Conservation (phyloP, 92 coral and sea anemone species). For the Porites lobata region DNA sequence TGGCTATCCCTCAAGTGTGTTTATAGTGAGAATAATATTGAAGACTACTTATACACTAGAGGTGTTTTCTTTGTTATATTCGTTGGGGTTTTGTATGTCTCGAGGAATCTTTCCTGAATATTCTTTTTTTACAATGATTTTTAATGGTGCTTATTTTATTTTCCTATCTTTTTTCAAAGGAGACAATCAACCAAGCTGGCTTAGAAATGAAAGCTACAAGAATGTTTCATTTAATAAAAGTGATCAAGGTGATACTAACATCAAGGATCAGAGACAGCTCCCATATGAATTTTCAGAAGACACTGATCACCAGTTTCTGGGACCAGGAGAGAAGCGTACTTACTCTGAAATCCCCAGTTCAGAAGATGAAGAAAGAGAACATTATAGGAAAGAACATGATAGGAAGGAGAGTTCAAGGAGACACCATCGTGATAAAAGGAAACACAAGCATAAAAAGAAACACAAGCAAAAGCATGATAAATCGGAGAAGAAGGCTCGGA, state of each 20-base stretch:
- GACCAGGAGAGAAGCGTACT: slow-evolving; percentile 11
- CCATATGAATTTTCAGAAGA: background rate
- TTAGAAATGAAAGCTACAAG: slow-evolving; percentile 53
- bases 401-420: slow-evolving; percentile 36
- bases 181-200: slow-evolving; percentile 33
- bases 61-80: too few relatives aligned
- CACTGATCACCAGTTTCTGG: background rate
- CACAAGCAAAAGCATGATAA: slow-evolving; percentile 37
- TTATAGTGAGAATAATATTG: too few relatives aligned
- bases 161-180: slow-evolving; percentile 6
- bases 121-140: too few relatives aligned
- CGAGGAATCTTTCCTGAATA: background rate
- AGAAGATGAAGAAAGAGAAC: slow-evolving; percentile 53
- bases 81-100: too few relatives aligned
- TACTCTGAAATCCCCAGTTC: slow-evolving; percentile 23
- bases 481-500: slow-evolving; percentile 20
- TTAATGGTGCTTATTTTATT: background rate
- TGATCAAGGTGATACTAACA: background rate
- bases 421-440: slow-evolving; percentile 74
- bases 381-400: slow-evolving; percentile 28
- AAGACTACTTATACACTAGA: too few relatives aligned
- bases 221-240: background rate
- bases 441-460: slow-evolving; percentile 79
- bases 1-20: too few relatives aligned
- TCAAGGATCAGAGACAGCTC: background rate